Conservation (phyloP, 2,888 invertebrate species). For the Erebia ligea region DNA sequence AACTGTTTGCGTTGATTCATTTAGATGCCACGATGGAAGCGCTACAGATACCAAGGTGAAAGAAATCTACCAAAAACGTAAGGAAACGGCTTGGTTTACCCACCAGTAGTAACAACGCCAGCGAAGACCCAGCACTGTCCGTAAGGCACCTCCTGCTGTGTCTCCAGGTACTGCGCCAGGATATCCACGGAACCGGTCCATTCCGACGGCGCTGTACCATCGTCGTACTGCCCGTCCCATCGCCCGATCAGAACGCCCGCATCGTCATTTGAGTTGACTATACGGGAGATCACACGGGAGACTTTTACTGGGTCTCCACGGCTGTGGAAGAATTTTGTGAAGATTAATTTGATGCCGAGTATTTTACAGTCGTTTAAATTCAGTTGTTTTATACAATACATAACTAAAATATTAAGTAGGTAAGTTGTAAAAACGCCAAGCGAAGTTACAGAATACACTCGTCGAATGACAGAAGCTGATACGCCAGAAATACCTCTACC, state of each 20-base stretch:
- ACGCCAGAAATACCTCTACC: too few relatives aligned
- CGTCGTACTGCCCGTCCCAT: conserved; percentile 89
- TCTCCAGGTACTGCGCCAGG: conserved; percentile 87
- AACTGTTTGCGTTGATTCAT: too few relatives aligned
- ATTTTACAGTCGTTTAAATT: too few relatives aligned
- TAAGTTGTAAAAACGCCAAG: too few relatives aligned
- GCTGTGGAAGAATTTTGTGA: conserved; percentile 46
- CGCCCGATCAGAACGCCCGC: conserved; percentile 87
- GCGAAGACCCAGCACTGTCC: conserved; percentile 96
- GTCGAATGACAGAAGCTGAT: too few relatives aligned
- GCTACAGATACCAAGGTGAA: too few relatives aligned
- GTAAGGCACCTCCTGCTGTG: conserved; percentile 86
- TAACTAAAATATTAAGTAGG: too few relatives aligned
- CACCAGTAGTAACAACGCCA: conserved; percentile 91
- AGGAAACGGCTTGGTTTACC: conserved; percentile 22
- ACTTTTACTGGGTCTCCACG: conserved; percentile 89
- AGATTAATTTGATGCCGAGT: neutral
- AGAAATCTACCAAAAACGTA: neutral
- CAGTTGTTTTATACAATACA: too few relatives aligned
- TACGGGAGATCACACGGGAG: conserved; percentile 87
- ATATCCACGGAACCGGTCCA: conserved; percentile 93
- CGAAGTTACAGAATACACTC: too few relatives aligned
- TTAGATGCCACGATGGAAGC: too few relatives aligned
- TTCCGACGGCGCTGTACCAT: conserved; percentile 89
- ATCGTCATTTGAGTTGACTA: conserved; percentile 90